Base-by-base conservation (phyloP, 2,113 vertebrate species). In the Oxyura jamaicensis region DNA sequence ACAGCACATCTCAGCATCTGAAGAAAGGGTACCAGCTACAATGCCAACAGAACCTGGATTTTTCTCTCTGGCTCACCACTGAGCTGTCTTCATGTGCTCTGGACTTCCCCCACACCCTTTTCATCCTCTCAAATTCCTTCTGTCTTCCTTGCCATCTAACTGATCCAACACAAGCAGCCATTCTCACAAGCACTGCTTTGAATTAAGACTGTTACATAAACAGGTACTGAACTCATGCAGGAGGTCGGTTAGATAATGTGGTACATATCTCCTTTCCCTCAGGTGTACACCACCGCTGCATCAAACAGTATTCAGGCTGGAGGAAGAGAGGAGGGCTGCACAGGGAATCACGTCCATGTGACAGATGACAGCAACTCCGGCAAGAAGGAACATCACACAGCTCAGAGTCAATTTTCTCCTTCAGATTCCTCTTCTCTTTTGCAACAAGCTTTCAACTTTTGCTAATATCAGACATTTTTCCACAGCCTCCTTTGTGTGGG, bases 141-240 rank as follows among this genome's bases (percentile, higher is more conserved):
- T 39, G 21, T 26, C 48, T 71, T 26, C 39, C 31, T 39, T 80
- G 39, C 31, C 22, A 44, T 13, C 33, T 39, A 78, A 17, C n/a
- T 46, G 44, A 77, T 62, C n/a, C 72, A 90, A 46, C 22, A 31
- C 44, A 77, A 75, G 74, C 84, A 90, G 67, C 73, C 63, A 31
- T 29, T 71, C 72, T 92, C 72, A 52, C 59, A 50, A 42, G 72
- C 0, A 1, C 60, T 71, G 52, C 85, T 90, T 93, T 94, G 88
- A 94, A 76, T 72, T 93, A 94, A 83, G 59, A 60, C 65, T 39
- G 58, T 94, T 96, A 86, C 65, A 75, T 94, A 93, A 95, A 86
- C 36, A 66, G 76, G 39, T 50, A 36, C 87, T 93, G 44, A 92
- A 74, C 52, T 77, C 31, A 16, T 2, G 3, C 13, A 22, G 26